Conservation (phyloP, 2,797 vertebrate genomes). For the Poeciliopsis infans region DNA sequence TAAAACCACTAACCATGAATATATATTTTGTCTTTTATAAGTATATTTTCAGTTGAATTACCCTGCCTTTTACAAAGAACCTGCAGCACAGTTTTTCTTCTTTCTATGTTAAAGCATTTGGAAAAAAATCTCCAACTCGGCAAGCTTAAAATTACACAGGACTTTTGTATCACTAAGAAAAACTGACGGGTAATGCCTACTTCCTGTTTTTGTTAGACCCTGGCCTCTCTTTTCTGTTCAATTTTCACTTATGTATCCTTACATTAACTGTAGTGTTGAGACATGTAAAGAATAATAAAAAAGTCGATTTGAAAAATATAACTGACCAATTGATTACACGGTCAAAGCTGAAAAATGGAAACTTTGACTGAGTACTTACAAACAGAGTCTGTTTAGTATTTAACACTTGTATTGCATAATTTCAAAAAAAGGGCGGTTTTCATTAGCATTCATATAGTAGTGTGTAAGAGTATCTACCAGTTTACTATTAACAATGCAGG, state of each 20-base stretch:
- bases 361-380: not conserved
- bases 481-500: not conserved
- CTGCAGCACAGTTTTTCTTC: not conserved
- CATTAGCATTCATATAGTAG: too few relatives aligned
- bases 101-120: not conserved
- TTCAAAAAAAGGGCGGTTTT: not conserved
- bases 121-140: not conserved
- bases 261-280: not conserved
- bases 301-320: not conserved
- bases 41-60: not conserved
- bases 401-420: not conserved
- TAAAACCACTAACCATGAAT: not conserved
- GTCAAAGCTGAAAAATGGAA: not conserved
- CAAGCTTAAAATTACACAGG: not conserved
- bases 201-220: not conserved
- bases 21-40: too few relatives aligned
- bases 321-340: not conserved
- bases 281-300: not conserved
- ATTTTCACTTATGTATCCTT: not conserved
- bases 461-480: not conserved
- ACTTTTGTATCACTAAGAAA: not conserved
- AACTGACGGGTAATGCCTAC: not conserved
- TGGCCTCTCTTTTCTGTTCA: not conserved
- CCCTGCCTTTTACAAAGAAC: constrained; percentile 8
- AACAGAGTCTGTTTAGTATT: not conserved